Evolutionary conservation across 2,113 vertebrate genomes (phyloP), one percentile per base, ranked within the genome.

Genomic region (Periophthalmodon schlosseri): DNA sequence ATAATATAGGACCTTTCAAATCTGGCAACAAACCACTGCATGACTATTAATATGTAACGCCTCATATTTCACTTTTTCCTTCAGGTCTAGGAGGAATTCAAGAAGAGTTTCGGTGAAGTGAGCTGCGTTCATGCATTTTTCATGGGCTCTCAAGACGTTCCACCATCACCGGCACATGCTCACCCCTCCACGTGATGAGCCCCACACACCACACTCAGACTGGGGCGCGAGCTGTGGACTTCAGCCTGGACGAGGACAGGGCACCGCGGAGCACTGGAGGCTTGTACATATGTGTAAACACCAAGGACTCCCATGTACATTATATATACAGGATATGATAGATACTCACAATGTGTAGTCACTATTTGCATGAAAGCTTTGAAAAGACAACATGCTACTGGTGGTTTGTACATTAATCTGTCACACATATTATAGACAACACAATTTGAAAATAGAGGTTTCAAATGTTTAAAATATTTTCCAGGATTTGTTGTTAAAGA

Each of bases 1-100:
- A 44, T 2, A 44, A 10, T 44, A 10, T 20, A 56, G 52, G 5
- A 6, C 3, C 52, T n/a, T 56, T 56, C 21, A 56, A 52, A 54
- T 52, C 16, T 52, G 5, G 16, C 50, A 15, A 57, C 20, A 57
- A 58, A 24, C 12, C n/a, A 12, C 23, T 16, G 58, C 14, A 61
- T 1, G 15, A 5, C 28, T 5, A 33, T 33, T 33, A 5, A 33
- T 33, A 61, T 14, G 1, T 61, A 3, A 16, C 56, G 46, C 23
- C 36, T 4, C 24, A 65, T 9, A 34, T 14, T 28, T 23, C 60
- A 39, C 12, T 65, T 68, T 46, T 15, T 60, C 11, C 39, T 58
- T 56, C 69, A 90, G 87, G 56, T 81, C 61, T 0, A 71, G 56
- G 44, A 84, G 72, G 63, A 68, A 12, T 56, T 82, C 56, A 49